A percentile compares a stretch with the other conserved stretches of the same genome.
These are phyloP conservation scores for Drosophila atroscutellata DNA, from an alignment of 2,888 invertebrate species.

Conservation along the genomic window DNA sequence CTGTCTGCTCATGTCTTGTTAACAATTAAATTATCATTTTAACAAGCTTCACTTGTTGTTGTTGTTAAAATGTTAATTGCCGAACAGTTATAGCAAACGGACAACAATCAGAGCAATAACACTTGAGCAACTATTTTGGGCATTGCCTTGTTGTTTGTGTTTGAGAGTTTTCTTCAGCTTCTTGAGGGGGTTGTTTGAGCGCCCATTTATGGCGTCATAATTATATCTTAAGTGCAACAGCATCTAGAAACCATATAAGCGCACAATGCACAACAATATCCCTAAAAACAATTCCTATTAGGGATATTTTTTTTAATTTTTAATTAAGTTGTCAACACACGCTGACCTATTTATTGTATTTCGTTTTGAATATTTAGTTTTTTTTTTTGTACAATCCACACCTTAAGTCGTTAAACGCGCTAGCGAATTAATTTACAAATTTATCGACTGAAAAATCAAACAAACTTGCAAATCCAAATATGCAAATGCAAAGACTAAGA, in stretches of 20 bases:
- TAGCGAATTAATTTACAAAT: slow-evolving; percentile 73
- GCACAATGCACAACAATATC: slow-evolving; percentile 12
- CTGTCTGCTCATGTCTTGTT: slow-evolving; percentile 63
- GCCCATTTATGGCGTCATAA: slow-evolving; percentile 67
- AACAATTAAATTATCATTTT: slow-evolving; percentile 84
- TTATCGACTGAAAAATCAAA: slow-evolving; percentile 60
- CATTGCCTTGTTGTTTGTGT: slow-evolving; percentile 59
- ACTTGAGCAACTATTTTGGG: slow-evolving; percentile 70
- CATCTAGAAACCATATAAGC: slow-evolving; percentile 22
- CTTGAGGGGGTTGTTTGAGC: not conserved
- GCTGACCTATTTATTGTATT: slow-evolving; percentile 54
- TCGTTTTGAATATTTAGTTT: not conserved
- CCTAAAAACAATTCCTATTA: slow-evolving; percentile 23
- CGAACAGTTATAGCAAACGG: slow-evolving; percentile 82
- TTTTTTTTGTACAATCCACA: slow-evolving; percentile 47
- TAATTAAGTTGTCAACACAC: slow-evolving; percentile 36
- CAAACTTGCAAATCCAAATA: slow-evolving; percentile 72
- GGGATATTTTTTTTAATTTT: not conserved
- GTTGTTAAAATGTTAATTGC: slow-evolving; percentile 79
- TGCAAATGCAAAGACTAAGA: slow-evolving; percentile 62
- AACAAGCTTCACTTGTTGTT: slow-evolving; percentile 77
- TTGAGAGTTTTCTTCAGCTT: slow-evolving; percentile 39
- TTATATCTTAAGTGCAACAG: slow-evolving; percentile 48
- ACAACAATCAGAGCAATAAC: slow-evolving; percentile 69
- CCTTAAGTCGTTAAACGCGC: slow-evolving; percentile 48